Conservation (phyloP, 1,140 invertebrate genomes). For the Ceratina calcarata region DNA sequence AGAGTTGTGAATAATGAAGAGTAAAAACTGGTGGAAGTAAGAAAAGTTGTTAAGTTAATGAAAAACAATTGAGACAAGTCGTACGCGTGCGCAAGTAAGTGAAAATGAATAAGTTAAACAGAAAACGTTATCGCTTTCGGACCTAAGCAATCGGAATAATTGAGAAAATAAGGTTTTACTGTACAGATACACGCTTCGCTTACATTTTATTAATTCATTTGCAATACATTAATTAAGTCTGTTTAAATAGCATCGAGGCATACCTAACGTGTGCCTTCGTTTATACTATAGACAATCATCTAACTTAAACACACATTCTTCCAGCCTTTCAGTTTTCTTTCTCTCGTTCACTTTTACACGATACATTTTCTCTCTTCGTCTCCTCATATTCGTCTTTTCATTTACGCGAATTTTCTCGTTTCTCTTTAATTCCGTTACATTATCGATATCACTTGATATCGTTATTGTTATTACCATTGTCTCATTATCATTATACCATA, state of each 20-base stretch:
- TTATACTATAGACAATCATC: constrained; percentile 80
- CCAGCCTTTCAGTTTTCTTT: constrained; percentile 31
- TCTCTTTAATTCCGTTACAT: constrained; percentile 61
- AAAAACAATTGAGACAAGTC: not conserved
- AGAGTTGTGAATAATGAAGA: not conserved
- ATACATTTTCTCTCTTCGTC: constrained; percentile 47
- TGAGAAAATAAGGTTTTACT: constrained; percentile 56
- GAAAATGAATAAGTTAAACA: not conserved
- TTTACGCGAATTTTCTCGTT: constrained; percentile 58
- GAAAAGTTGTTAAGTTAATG: not conserved
- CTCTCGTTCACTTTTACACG: constrained; percentile 46
- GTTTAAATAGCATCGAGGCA: constrained; percentile 79
- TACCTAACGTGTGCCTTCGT: constrained; percentile 76
- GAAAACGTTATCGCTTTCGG: not conserved
- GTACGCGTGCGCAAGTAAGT: not conserved
- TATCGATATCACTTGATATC: constrained; percentile 68
- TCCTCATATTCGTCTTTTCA: constrained; percentile 51
- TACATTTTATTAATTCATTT: constrained; percentile 81
- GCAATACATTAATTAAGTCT: constrained; percentile 81
- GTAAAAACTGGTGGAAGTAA: not conserved
- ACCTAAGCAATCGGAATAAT: constrained; percentile 25
- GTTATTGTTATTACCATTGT: constrained; percentile 68
- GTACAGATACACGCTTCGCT: constrained; percentile 77
- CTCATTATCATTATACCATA: constrained; percentile 67
- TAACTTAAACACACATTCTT: constrained; percentile 60